These are phyloP conservation scores for Theristicus caerulescens DNA, from an alignment of 2,113 vertebrate species.

Conservation along the genomic window DNA sequence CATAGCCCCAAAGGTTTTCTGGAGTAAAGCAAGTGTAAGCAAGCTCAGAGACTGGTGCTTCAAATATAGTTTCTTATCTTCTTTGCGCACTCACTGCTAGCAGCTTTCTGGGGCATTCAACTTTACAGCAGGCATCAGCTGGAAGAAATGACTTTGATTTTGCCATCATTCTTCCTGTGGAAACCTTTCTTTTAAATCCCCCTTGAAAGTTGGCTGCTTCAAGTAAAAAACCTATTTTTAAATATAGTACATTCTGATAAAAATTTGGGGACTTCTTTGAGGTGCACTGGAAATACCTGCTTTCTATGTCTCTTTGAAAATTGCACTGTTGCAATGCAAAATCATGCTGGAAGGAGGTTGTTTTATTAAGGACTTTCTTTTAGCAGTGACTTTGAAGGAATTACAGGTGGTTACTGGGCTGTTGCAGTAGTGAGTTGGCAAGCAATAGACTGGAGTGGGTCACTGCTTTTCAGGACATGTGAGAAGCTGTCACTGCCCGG, in stretches of 20 bases:
- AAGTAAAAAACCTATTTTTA: constrained; percentile 15
- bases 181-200: neutral
- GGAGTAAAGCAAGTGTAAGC: neutral
- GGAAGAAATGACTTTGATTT: constrained; percentile 33
- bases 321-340: neutral
- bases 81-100: neutral
- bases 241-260: neutral
- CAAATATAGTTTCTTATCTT: neutral
- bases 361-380: neutral
- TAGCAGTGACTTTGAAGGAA: neutral
- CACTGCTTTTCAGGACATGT: neutral
- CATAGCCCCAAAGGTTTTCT: neutral
- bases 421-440: neutral
- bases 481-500: neutral
- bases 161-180: neutral
- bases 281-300: neutral
- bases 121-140: neutral
- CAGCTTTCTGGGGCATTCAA: neutral
- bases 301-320: neutral
- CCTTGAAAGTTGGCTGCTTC: neutral
- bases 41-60: neutral
- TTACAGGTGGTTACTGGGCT: neutral
- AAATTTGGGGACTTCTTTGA: neutral
- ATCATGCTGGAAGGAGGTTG: neutral
- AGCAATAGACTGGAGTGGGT: neutral